Base-by-base conservation (phyloP, 2,888 invertebrate species). In the Cataglyphis rosenhaueri region DNA sequence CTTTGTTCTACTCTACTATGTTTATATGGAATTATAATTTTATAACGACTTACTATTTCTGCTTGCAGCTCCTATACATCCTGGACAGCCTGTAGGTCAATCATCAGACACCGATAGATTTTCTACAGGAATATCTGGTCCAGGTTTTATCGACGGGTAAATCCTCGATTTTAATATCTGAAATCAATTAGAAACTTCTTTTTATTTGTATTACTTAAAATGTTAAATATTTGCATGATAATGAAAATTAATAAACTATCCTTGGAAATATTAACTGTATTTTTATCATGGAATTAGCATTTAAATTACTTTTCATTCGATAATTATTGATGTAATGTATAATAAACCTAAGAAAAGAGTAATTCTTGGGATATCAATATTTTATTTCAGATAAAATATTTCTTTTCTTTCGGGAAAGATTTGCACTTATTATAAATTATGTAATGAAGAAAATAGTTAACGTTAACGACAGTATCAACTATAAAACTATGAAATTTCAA, bases 61-160 rank as follows among this genome's bases (percentile, higher is more conserved):
- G 64, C 78, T 87, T 81, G 5, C 83, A 90, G 89, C 83, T 70
- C 85, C 90, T 9, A 21, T 87, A 1, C 88, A 85, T 32, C 75
- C 89, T 12, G 87, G 81, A n/a, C 88, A 83, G 0, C 10, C 84
- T 4, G 74, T 84, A 35, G 70, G 83, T 15, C 89, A 89, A 48
- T 48, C 84, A 52, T 81, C 86, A 1, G 85, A 70, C 21, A 75
- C 76, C 32, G 87, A 90, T 52, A 86, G 38, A 82, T 90, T 90
- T 76, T 87, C 90, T 1, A 83, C 90, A 6, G 89, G 85, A 38
- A 55, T 87, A 41, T 75, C 84, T n/a, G 84, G 82, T 5, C 75
- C 85, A 9, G 38, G 74, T 15, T 90, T 90, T 21, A 76, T 89
- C 1, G 86, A 87, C 41, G 76, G 87, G 89, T 89, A 86, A 88